Percentiles rank a stretch among this genome's conserved stretches.
These are phyloP conservation scores for Hirtodrosophila cameraria DNA, from an alignment of 2,888 invertebrate genomes.

Conservation along the genomic window DNA sequence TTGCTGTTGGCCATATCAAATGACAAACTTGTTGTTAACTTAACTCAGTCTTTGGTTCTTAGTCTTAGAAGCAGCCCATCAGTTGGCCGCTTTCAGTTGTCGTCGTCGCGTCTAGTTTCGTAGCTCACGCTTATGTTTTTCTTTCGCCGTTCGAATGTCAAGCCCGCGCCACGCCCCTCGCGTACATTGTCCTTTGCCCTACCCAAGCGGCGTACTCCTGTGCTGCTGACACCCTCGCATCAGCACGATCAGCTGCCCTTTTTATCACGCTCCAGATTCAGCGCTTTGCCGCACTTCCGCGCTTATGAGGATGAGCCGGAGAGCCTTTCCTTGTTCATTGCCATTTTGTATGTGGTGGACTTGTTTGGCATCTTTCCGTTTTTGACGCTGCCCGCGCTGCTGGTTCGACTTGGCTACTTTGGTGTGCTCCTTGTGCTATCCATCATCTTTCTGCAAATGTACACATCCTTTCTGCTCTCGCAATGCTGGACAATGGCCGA, in stretches of 20 bases:
- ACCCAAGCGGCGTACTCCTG: constrained; percentile 58
- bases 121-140: constrained; percentile 56
- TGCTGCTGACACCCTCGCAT: constrained; percentile 68
- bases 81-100: constrained; percentile 46
- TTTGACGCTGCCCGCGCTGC: constrained; percentile 89
- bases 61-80: constrained; percentile 28
- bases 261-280: constrained; percentile 79
- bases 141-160: constrained; percentile 62
- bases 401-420: constrained; percentile 90
- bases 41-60: constrained; percentile 22
- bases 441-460: constrained; percentile 90
- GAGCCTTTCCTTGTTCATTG: constrained; percentile 88
- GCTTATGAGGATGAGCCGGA: constrained; percentile 70
- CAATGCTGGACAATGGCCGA: constrained; percentile 93
- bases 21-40: constrained; percentile 52
- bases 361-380: constrained; percentile 93
- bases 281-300: constrained; percentile 81
- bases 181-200: constrained; percentile 65
- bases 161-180: constrained; percentile 64
- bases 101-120: constrained; percentile 49
- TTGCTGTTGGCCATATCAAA: constrained; percentile 43
- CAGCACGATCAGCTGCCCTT: constrained; percentile 82
- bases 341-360: constrained; percentile 91
- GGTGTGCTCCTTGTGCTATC: constrained; percentile 89
- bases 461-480: constrained; percentile 92